phyloP scores from a whole-genome alignment of 1,140 invertebrate genomes.

The Macrobrachium nipponense region DNA sequence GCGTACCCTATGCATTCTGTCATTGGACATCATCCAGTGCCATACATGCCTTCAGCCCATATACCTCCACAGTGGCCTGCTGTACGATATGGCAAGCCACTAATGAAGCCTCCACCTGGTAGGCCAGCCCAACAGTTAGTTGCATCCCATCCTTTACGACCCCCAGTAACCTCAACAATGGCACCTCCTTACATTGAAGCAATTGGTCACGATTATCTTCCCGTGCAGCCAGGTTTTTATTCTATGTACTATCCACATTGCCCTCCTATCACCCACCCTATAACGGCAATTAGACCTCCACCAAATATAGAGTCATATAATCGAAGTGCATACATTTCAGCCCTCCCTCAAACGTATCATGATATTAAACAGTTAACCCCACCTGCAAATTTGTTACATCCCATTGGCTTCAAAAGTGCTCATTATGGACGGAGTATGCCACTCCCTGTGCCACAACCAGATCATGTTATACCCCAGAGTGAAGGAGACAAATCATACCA shows the following conservation, averaged over 20 bases:
- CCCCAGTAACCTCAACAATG: slow-evolving; percentile 8
- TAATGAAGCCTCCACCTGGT: slow-evolving; percentile 23
- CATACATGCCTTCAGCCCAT: slow-evolving; percentile 32
- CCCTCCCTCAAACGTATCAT: slow-evolving; percentile 40
- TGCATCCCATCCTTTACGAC: slow-evolving; percentile 31
- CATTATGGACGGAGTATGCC: slow-evolving; percentile 17
- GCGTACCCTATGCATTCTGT: slow-evolving; percentile 36
- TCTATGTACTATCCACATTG: slow-evolving; percentile 40
- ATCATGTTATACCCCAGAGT: slow-evolving; percentile 22
- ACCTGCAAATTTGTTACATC: slow-evolving; percentile 6
- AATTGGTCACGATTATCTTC: slow-evolving; percentile 30
- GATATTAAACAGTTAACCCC: slow-evolving; percentile 31
- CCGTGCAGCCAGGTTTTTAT: slow-evolving; percentile 22
- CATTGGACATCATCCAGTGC: slow-evolving; percentile 43
- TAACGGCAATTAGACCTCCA: slow-evolving; percentile 23
- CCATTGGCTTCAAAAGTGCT: slow-evolving; percentile 12
- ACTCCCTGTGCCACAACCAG: slow-evolving; percentile 25
- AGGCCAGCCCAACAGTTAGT: slow-evolving; percentile 39
- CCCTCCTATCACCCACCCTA: slow-evolving; percentile 25
- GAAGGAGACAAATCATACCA: slow-evolving; percentile 54
- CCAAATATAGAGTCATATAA: slow-evolving; percentile 27
- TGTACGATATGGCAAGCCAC: slow-evolving; percentile 36
- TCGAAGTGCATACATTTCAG: slow-evolving; percentile 30
- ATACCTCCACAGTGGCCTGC: slow-evolving; percentile 39
- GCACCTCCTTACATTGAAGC: slow-evolving; percentile 36